Percentiles rank a stretch among this genome's conserved stretches.
Evolutionary conservation across 2,113 vertebrate genomes (phyloP).

Genomic region (Eonycteris spelaea): DNA sequence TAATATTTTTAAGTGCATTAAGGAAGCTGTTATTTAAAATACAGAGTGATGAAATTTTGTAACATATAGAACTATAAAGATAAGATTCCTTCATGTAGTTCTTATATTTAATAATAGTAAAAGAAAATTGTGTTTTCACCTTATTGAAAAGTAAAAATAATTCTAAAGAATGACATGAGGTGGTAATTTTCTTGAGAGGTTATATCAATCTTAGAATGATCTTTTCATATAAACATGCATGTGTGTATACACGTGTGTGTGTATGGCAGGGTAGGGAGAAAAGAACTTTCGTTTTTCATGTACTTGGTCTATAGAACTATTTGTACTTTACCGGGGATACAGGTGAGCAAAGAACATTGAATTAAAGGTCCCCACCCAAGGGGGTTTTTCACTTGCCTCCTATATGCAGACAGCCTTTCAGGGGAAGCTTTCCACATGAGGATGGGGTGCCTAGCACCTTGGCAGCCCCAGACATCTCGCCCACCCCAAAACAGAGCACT

Average conservation of each 20-base stretch:
- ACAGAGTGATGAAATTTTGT: not conserved
- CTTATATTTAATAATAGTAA: not conserved
- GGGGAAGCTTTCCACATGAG: not conserved
- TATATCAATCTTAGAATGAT: not conserved
- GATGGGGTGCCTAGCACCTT: not conserved
- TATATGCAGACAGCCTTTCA: not conserved
- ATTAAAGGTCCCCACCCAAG: not conserved
- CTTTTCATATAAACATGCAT: not conserved
- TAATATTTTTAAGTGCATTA: not conserved
- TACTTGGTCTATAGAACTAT: not conserved
- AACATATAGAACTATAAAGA: not conserved
- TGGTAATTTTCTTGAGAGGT: not conserved
- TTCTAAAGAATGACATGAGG: not conserved
- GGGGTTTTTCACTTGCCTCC: not conserved
- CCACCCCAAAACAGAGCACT: not conserved
- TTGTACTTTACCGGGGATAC: not conserved
- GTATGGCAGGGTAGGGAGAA: too few species aligned
- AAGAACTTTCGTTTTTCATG: not conserved
- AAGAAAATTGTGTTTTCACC: not conserved
- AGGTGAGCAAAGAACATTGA: not conserved
- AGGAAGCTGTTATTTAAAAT: not conserved
- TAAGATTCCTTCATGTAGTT: not conserved
- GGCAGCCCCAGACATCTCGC: accelerated
- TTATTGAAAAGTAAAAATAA: not conserved
- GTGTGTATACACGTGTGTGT: too few species aligned